A percentile compares a stretch with the other conserved stretches of the same genome.
These are phyloP conservation scores for Cheilosia urbana DNA, from an alignment of 2,888 invertebrate species.

Conservation along the genomic window DNA sequence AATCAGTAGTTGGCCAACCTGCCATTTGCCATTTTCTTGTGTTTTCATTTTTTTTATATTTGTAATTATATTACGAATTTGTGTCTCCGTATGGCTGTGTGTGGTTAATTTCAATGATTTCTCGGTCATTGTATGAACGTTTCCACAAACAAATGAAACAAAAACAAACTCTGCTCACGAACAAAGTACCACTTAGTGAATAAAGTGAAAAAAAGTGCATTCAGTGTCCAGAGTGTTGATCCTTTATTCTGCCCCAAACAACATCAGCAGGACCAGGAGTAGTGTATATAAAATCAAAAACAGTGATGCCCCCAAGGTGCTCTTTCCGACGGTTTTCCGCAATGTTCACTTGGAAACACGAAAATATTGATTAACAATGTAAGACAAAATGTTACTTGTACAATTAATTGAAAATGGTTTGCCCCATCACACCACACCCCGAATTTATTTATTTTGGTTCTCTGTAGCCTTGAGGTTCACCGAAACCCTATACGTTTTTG, in stretches of 20 bases:
- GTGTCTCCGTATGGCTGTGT: constrained; percentile 62
- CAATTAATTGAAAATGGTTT: not conserved
- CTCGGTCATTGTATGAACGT: constrained; percentile 4
- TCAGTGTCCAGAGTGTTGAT: constrained; percentile 38
- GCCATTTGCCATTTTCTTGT: constrained; percentile 72
- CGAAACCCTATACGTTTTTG: not conserved
- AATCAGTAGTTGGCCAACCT: constrained; percentile 67
- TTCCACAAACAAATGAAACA: constrained; percentile 9
- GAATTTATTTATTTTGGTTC: not conserved
- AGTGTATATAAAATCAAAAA: constrained; percentile 32
- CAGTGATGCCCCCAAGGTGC: constrained; percentile 62
- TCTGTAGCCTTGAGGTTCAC: not conserved
- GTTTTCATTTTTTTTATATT: constrained; percentile 72
- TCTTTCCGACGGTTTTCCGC: constrained; percentile 34
- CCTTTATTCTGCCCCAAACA: constrained; percentile 9
- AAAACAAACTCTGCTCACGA: constrained; percentile 17
- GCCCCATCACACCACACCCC: constrained; percentile 21
- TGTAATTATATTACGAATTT: constrained; percentile 66
- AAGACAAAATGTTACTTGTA: constrained; percentile 19
- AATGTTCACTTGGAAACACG: constrained; percentile 65
- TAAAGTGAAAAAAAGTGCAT: constrained; percentile 33
- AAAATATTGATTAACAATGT: constrained; percentile 67
- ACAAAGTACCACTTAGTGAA: constrained; percentile 14
- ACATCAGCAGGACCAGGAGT: not conserved
- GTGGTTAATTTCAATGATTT: constrained; percentile 36